Base-by-base conservation (phyloP, 2,888 invertebrate genomes). In the Phaonia tiefii region DNA sequence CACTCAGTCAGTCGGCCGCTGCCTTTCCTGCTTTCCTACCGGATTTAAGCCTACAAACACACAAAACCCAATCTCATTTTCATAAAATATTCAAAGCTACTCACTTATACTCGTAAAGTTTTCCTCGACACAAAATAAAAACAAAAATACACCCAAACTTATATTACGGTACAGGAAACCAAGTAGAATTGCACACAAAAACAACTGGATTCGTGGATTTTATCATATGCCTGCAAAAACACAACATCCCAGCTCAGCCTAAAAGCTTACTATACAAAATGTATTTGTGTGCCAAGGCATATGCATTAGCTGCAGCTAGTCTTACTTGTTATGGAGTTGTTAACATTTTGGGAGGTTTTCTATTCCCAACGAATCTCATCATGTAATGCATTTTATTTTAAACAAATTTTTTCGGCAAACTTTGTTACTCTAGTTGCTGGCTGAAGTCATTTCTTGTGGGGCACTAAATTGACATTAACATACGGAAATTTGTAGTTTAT, bases 51-150 rank as follows among this genome's bases (percentile, higher is more conserved):
- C 73, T 74, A 74, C 60, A 37, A 69, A n/a, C n/a, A n/a, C n/a
- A n/a, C n/a, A 75, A 80, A 85, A 84, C 84, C 84, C 85, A 85
- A 85, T 85, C 84, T 85, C 83, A 85, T 85, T 85, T 85, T 84
- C 85, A 85, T 85, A 80, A 85, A 85, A 84, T 85, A 85, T 85
- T 84, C 85, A 85, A 75, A 84, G 84, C 83, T 85, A 84, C 85
- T 85, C 80, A 80, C 77, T 77, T 80, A 71, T 77, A 74, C 58
- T 66, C 51, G 69, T 60, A 71, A 67, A 66, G 60, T 77, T 71
- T 56, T 71, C 42, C 42, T 42, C 39, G 39, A 60, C 11, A 60
- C 39, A 17, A 60, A 60, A 60, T 60, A 60, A 60, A 20, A 60
- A 60, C 60, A 20, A 60, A 39, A 60, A 56, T 26, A 42, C 20